Evolutionary conservation across 1,140 invertebrate genomes (phyloP).

Genomic region (Cydia amplana): DNA sequence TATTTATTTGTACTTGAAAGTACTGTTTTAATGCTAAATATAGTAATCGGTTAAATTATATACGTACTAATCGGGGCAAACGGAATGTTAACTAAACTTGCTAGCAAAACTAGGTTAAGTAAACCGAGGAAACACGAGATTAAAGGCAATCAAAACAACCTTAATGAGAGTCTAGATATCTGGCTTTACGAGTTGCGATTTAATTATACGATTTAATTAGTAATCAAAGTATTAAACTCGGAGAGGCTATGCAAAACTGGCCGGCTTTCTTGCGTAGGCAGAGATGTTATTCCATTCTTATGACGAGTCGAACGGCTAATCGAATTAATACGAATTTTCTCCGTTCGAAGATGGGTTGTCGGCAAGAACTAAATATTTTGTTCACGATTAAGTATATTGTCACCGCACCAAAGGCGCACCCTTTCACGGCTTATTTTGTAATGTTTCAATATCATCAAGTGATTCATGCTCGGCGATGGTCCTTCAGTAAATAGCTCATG

Average conservation of each 20-base stretch:
- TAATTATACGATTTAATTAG: conserved; percentile 13
- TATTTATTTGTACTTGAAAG: not conserved
- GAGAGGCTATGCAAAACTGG: conserved; percentile 8
- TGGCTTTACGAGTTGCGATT: not conserved
- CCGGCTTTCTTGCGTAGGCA: not conserved
- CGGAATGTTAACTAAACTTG: not conserved
- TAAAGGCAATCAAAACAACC: not conserved
- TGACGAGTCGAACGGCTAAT: not conserved
- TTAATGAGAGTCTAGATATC: conserved; percentile 3
- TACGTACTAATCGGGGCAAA: not conserved
- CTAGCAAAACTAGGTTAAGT: not conserved
- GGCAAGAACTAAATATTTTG: no score
- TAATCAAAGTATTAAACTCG: not conserved
- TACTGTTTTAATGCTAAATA: not conserved
- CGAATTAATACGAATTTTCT: not conserved
- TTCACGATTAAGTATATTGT: no score
- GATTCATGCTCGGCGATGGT: no score
- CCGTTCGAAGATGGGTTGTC: no score
- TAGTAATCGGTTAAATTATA: not conserved
- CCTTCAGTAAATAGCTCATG: no score
- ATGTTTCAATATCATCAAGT: no score
- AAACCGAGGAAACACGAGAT: not conserved
- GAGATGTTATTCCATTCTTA: not conserved
- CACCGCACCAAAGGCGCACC: no score
- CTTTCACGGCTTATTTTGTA: no score